Evolutionary conservation across 2,113 vertebrate genomes (phyloP).

Genomic region (Vireo altiloquus): DNA sequence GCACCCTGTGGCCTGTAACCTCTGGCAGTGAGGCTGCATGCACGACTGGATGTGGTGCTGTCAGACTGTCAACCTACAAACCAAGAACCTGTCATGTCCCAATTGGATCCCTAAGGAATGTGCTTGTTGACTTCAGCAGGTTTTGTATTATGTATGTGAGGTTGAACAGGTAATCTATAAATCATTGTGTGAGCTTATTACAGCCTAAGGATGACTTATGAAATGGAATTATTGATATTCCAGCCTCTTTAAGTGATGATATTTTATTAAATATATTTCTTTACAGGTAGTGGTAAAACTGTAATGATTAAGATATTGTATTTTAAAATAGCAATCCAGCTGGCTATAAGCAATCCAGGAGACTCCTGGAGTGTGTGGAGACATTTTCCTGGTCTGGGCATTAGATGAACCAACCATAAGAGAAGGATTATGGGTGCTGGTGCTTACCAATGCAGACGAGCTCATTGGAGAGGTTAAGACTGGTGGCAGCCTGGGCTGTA

Average conservation of each 20-base stretch:
- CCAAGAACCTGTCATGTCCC: neutral
- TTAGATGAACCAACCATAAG: neutral
- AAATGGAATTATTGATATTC: neutral
- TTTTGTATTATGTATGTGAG: neutral
- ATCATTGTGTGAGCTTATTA: neutral
- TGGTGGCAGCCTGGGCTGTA: neutral
- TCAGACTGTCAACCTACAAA: neutral
- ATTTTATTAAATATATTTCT: neutral
- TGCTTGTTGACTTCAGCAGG: neutral
- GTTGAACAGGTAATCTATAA: neutral
- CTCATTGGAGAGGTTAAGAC: neutral
- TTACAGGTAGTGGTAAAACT: neutral
- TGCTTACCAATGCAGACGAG: neutral
- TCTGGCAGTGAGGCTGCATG: neutral
- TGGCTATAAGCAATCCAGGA: neutral
- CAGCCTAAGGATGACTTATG: neutral
- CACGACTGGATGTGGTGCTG: neutral
- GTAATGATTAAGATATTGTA: neutral
- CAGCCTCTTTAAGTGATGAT: neutral
- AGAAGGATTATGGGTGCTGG: neutral
- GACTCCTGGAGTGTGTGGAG: neutral
- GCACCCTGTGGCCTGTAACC: neutral
- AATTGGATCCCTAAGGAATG: neutral
- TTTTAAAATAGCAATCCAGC: neutral
- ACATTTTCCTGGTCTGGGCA: neutral